Conservation (phyloP, 2,888 invertebrate species). For the Drosophila paranaensis region DNA sequence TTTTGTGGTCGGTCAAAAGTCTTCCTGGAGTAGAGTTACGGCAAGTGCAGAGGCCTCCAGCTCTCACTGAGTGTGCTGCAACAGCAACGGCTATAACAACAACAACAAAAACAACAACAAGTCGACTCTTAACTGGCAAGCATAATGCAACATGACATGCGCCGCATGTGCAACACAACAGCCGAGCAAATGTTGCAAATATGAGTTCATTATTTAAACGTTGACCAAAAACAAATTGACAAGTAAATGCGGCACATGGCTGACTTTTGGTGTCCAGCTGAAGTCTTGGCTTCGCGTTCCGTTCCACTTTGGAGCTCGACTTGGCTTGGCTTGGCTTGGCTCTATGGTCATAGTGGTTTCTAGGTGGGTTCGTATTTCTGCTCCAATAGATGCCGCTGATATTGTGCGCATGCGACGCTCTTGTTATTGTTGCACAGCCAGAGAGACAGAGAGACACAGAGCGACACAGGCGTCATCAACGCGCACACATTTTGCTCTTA, state of each 20-base stretch:
- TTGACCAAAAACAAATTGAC: conserved; percentile 82
- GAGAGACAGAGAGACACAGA: conserved; percentile 15
- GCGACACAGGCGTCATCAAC: conserved; percentile 69
- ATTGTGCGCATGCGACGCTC: conserved; percentile 58
- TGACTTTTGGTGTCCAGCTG: conserved; percentile 50
- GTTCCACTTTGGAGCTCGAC: conserved; percentile 7
- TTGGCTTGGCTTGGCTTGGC: conserved; percentile 10
- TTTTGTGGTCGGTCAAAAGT: conserved; percentile 79
- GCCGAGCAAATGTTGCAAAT: conserved; percentile 75
- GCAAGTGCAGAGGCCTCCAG: conserved; percentile 67
- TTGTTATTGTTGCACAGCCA: conserved; percentile 41
- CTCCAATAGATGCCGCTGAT: conserved; percentile 75
- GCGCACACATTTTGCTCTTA: conserved; percentile 71
- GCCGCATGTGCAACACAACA: conserved; percentile 76
- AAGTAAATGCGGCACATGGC: conserved; percentile 77
- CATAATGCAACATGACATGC: conserved; percentile 81
- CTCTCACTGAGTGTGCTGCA: conserved; percentile 37
- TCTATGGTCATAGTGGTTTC: conserved; percentile 50
- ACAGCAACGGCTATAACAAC: conserved; percentile 12
- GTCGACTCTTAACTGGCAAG: conserved; percentile 39
- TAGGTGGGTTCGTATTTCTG: conserved; percentile 76
- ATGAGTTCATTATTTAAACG: conserved; percentile 83
- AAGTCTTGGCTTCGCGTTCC: conserved; percentile 13
- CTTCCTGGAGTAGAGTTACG: conserved; percentile 79
- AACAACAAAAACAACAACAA: conserved; percentile 15